These are phyloP conservation scores for Orthonevra nobilis DNA, from an alignment of 2,888 invertebrate species.

Conservation along the genomic window DNA sequence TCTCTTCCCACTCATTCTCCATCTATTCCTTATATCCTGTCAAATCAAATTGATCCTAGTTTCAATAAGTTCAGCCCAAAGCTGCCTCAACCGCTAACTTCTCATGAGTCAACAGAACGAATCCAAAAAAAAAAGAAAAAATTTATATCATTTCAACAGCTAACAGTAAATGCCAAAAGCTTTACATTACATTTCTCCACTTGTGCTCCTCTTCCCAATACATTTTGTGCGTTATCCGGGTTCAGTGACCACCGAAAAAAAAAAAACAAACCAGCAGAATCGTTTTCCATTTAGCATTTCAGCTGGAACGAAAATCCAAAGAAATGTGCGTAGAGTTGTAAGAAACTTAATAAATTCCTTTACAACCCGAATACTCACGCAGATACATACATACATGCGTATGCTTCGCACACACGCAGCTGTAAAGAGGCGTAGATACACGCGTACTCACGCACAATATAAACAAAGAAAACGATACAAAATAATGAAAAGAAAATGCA, in stretches of 20 bases:
- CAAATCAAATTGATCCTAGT: slow-evolving; percentile 46
- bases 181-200: slow-evolving; percentile 31
- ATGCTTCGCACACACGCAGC: no score
- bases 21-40: neutral
- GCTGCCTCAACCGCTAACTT: neutral
- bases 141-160: slow-evolving; percentile 24
- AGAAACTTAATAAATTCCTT: slow-evolving; percentile 46
- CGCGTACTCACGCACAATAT: slow-evolving; percentile 36
- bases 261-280: slow-evolving; percentile 4
- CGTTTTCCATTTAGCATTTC: slow-evolving; percentile 57
- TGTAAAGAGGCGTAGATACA: neutral
- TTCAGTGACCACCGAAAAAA: slow-evolving; percentile 56
- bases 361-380: slow-evolving; percentile 36
- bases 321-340: slow-evolving; percentile 42
- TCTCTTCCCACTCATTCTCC: neutral
- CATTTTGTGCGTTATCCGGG: slow-evolving; percentile 47
- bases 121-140: slow-evolving; percentile 14
- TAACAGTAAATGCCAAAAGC: slow-evolving; percentile 51
- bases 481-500: slow-evolving; percentile 18
- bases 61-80: slow-evolving; percentile 12
- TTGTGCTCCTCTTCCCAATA: neutral
- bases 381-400: neutral
- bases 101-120: slow-evolving; percentile 33
- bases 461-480: slow-evolving; percentile 25
- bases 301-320: slow-evolving; percentile 25